Base-by-base conservation (phyloP, 2,797 vertebrate species). In the Acanthurus leucopareius region DNA sequence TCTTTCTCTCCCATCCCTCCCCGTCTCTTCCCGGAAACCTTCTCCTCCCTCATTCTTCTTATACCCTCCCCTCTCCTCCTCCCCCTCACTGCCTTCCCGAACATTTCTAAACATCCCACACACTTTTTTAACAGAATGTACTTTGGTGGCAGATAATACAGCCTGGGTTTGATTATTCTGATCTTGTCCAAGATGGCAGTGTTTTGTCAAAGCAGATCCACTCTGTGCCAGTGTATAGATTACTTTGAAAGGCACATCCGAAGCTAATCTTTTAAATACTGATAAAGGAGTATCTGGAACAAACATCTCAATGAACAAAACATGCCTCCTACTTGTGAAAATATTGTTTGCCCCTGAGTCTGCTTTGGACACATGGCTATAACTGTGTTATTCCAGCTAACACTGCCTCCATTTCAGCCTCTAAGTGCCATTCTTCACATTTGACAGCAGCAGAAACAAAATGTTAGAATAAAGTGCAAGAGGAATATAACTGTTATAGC, bases 1-100 rank as follows among this genome's bases (percentile, higher is more conserved):
- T 66, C 19, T 3, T n/a, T 16, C 42, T 65, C 59, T 47, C 45
- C 51, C 48, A 6, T 35, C 32, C 15, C 59, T 79, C 73, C 61
- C 53, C 6, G n/a, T 85, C 56, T 71, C 59, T 77, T 88, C 69
- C 60, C 82, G 72, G 80, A 83, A 88, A 89, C 77, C 75, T 80
- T 80, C 75, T 71, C 73, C 88, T 82, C 84, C 86, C 71, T 89
- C 72, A 82, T 88, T 90, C 86, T 73, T 83, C 81, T 68, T 13
- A 0, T 54, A 17, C 52, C 81, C 61, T 59, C 62, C 19, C 5
- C 20, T 42, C 82, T 32, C 5, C 40, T 75, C 73, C 80, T 71
- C 82, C 71, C 68, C 80, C 63, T 75, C 72, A 57, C 44, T 17
- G 1, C 45, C 82, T 73, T 82, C 79, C 65, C 64, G 76, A 62